Percentiles rank a stretch among this genome's conserved stretches.
phyloP scores from a whole-genome alignment of 2,113 vertebrate genomes.

The Chascanopsetta lugubris region DNA sequence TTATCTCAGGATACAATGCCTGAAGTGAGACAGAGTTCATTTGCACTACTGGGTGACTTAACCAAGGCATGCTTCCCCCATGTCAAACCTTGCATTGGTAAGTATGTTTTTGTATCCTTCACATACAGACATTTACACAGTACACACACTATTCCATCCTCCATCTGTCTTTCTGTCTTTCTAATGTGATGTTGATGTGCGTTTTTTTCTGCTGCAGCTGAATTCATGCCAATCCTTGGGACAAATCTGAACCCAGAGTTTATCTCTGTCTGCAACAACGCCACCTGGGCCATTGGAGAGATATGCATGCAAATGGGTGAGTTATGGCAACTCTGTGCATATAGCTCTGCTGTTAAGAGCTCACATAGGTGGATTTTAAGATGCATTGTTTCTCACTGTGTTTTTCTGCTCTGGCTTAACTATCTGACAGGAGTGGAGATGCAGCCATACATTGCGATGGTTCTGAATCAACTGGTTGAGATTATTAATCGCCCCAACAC shows the following conservation, averaged over 20 bases:
- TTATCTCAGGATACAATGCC: slow-evolving; percentile 91
- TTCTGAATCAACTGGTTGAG: slow-evolving; percentile 92
- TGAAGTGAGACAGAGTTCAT: slow-evolving; percentile 94
- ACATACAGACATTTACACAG: neutral
- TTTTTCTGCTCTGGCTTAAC: slow-evolving; percentile 11
- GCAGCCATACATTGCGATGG: slow-evolving; percentile 95
- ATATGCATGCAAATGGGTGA: slow-evolving; percentile 99
- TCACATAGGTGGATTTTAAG: neutral
- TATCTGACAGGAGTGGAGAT: slow-evolving; percentile 94
- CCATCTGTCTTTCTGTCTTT: neutral
- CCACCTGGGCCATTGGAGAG: slow-evolving; percentile 97
- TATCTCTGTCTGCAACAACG: slow-evolving; percentile 96
- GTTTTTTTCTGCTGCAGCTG: slow-evolving; percentile 77
- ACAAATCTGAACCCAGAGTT: slow-evolving; percentile 96
- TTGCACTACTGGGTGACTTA: slow-evolving; percentile 91
- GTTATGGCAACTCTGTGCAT: slow-evolving; percentile 28
- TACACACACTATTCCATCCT: neutral
- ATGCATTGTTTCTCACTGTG: neutral
- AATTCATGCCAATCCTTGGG: slow-evolving; percentile 97
- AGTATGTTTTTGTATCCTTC: neutral
- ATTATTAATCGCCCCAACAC: slow-evolving; percentile 97
- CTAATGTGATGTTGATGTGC: neutral
- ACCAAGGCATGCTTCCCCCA: slow-evolving; percentile 97
- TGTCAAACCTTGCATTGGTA: slow-evolving; percentile 95
- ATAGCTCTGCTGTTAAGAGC: too few relatives aligned